A percentile compares a stretch with the other conserved stretches of the same genome.
These are phyloP conservation scores for Phalangium opilio DNA, from an alignment of 2,888 invertebrate species.

Conservation along the genomic window DNA sequence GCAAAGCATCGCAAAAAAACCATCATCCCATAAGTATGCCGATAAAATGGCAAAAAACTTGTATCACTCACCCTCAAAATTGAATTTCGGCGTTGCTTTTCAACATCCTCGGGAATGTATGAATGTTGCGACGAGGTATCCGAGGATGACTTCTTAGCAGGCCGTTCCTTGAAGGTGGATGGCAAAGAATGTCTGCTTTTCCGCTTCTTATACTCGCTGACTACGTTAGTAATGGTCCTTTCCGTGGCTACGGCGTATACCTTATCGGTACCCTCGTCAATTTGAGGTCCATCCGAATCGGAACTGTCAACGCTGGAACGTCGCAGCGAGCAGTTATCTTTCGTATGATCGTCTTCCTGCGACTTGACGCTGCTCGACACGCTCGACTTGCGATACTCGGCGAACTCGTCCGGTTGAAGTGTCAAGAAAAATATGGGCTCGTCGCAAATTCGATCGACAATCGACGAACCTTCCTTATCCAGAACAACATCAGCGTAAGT, in stretches of 20 bases:
- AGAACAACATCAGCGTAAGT: slow-evolving; percentile 38
- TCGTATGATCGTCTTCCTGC: slow-evolving; percentile 12
- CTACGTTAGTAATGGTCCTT: slow-evolving; percentile 35
- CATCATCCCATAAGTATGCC: too few relatives aligned
- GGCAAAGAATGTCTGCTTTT: slow-evolving; percentile 33
- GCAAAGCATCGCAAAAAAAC: too few relatives aligned
- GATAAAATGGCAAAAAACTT: not conserved
- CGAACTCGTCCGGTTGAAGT: slow-evolving; percentile 34
- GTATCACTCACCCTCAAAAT: slow-evolving; percentile 52
- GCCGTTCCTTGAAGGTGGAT: slow-evolving; percentile 13
- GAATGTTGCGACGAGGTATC: slow-evolving; percentile 3
- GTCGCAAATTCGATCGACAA: slow-evolving; percentile 32
- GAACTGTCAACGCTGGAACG: slow-evolving; percentile 10
- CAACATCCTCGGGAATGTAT: slow-evolving; percentile 56
- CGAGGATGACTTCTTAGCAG: slow-evolving; percentile 8
- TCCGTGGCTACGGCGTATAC: slow-evolving; percentile 36
- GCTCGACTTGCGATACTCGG: slow-evolving; percentile 15
- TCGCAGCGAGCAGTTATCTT: slow-evolving; percentile 23
- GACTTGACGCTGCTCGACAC: slow-evolving; percentile 24
- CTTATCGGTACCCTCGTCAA: slow-evolving; percentile 19
- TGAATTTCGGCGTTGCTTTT: slow-evolving; percentile 62
- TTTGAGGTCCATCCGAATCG: slow-evolving; percentile 16
- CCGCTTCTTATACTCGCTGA: slow-evolving; percentile 39
- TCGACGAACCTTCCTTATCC: slow-evolving; percentile 35
- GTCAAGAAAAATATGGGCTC: slow-evolving; percentile 43